Evolutionary conservation across 2,797 vertebrate genomes (phyloP).

Genomic region (Cynopterus sphinx): DNA sequence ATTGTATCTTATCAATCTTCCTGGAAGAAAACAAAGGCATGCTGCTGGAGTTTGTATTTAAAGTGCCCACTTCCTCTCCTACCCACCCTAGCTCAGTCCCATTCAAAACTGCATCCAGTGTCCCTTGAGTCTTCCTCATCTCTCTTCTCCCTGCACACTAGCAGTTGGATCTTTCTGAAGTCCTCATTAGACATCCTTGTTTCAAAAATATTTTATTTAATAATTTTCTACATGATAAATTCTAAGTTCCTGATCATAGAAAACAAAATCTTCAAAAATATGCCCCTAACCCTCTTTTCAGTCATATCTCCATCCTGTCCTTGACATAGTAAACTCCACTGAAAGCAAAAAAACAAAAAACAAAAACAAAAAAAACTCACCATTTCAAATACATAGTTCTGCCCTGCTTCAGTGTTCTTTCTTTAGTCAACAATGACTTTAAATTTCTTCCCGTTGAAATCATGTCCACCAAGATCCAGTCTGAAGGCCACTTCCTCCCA

Average conservation of each 20-base stretch:
- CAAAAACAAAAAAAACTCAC: rapidly evolving
- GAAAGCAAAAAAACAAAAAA: not conserved
- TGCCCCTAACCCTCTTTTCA: not conserved
- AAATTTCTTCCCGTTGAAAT: slow-evolving; percentile 18
- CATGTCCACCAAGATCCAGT: not conserved
- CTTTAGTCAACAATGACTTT: not conserved
- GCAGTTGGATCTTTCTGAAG: not conserved
- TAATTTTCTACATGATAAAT: not conserved
- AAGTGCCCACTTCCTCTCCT: not conserved
- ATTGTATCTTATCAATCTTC: not conserved
- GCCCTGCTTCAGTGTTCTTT: not conserved
- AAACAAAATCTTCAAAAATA: slow-evolving; percentile 8
- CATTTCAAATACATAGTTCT: not conserved
- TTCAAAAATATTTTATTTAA: not conserved
- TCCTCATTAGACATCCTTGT: not conserved
- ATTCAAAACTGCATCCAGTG: not conserved
- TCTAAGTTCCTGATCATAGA: not conserved
- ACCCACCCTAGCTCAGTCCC: not conserved
- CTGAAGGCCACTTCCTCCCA: not conserved
- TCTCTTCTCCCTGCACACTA: not conserved
- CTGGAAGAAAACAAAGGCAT: not conserved
- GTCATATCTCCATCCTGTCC: not conserved
- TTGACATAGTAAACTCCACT: not conserved
- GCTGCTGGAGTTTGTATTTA: not conserved
- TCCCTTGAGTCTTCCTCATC: not conserved